A percentile compares a stretch with the other conserved stretches of the same genome.
These are phyloP conservation scores for Lycodopsis pacificus DNA, from an alignment of 2,797 vertebrate genomes.

Conservation along the genomic window DNA sequence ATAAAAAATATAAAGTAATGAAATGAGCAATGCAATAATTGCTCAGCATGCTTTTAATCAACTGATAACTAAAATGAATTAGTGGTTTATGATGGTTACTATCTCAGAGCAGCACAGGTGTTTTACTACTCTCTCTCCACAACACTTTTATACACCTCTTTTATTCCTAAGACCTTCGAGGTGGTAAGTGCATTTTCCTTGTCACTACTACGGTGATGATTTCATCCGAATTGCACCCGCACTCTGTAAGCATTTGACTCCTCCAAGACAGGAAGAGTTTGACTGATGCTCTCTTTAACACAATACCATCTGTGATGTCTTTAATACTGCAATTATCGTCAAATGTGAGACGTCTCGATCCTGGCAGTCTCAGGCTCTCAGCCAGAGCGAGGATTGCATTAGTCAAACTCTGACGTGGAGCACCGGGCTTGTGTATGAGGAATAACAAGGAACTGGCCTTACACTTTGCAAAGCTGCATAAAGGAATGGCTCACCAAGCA, in stretches of 20 bases:
- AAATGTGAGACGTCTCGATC: slow-evolving; percentile 12
- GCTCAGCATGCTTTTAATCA: slow-evolving; percentile 49
- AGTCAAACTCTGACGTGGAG: slow-evolving; percentile 71
- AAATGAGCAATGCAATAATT: slow-evolving; percentile 20
- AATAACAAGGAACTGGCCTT: slow-evolving; percentile 25
- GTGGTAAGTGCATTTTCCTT: slow-evolving; percentile 77
- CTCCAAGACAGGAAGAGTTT: slow-evolving; percentile 53
- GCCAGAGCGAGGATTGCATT: slow-evolving; percentile 48
- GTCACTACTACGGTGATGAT: slow-evolving; percentile 23
- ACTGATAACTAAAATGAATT: slow-evolving; percentile 25
- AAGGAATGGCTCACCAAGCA: slow-evolving; percentile 64
- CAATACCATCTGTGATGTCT: slow-evolving; percentile 5
- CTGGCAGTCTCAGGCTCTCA: slow-evolving; percentile 14
- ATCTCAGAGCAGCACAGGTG: slow-evolving; percentile 40
- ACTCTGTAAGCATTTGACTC: slow-evolving; percentile 59
- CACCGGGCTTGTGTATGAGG: slow-evolving; percentile 53
- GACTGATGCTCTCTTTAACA: slow-evolving; percentile 63
- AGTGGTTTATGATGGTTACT: slow-evolving; percentile 19
- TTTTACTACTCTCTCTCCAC: slow-evolving; percentile 50
- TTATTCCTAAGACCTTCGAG: slow-evolving; percentile 76
- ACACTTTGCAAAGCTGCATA: slow-evolving; percentile 42
- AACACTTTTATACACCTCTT: slow-evolving; percentile 48
- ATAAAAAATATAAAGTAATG: slow-evolving; percentile 13
- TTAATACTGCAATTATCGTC: slow-evolving; percentile 14
- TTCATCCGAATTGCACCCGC: slow-evolving; percentile 54